Percentiles rank a stretch among this genome's conserved stretches.
These are phyloP conservation scores for Ciona savignyi DNA, from an alignment of 23 tunicate species.

Conservation along the genomic window DNA sequence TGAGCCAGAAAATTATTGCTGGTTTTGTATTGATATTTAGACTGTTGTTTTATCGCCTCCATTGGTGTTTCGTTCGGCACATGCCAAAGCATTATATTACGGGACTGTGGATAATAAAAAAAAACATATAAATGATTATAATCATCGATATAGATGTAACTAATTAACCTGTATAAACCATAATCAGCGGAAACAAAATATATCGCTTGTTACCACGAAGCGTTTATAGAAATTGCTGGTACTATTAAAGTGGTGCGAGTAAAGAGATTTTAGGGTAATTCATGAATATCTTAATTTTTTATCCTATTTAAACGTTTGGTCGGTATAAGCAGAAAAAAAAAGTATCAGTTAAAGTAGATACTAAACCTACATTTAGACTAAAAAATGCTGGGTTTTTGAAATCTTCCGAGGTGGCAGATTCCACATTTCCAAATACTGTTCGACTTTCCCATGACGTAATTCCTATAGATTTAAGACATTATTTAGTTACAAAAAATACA, in stretches of 20 bases:
- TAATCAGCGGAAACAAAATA: no score
- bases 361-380: not conserved
- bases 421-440: not conserved
- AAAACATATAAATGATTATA: no score
- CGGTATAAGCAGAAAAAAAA: no score
- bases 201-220: no score
- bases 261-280: no score
- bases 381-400: conserved; percentile 3
- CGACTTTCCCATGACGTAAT: not conserved
- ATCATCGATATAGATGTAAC: no score
- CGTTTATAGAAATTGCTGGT: no score
- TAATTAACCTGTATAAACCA: no score
- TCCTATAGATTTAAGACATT: not conserved
- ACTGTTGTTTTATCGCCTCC: not conserved
- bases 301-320: no score
- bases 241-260: no score
- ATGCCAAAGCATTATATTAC: conserved; percentile 3
- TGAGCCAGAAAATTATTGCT: not conserved
- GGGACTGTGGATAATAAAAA: not conserved
- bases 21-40: not conserved
- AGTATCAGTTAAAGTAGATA: no score
- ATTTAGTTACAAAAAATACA: not conserved
- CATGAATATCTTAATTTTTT: no score
- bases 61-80: conserved; percentile 4
- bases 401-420: not conserved